Evolutionary conservation across 2,888 invertebrate genomes (phyloP).

Genomic region (Ecliptopera silaceata): DNA sequence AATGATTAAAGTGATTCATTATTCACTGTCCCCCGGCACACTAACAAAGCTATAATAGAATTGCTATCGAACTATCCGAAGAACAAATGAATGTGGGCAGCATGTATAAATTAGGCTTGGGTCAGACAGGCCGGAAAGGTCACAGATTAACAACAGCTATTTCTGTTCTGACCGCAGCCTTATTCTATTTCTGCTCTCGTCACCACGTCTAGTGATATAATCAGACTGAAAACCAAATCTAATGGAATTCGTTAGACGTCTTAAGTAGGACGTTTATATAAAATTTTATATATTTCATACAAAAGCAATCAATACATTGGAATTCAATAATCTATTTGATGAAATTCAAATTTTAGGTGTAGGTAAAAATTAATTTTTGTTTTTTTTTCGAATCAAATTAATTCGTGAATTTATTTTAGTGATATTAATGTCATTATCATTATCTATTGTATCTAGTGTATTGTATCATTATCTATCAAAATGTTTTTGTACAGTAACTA

Average conservation of each 20-base stretch:
- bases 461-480: too few species aligned
- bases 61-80: conserved; percentile 30
- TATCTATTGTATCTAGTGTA: too few species aligned
- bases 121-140: conserved; percentile 68
- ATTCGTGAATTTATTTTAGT: too few species aligned
- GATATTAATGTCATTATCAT: too few species aligned
- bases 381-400: too few species aligned
- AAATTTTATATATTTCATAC: too few species aligned
- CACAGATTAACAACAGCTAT: conserved; percentile 74
- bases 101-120: conserved; percentile 71
- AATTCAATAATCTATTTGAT: too few species aligned
- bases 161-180: conserved; percentile 61
- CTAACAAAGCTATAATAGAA: background rate
- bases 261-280: background rate
- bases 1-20: too few species aligned
- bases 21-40: background rate
- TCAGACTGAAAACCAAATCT: conserved; percentile 41
- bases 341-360: too few species aligned
- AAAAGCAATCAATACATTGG: too few species aligned
- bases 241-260: conserved; percentile 30
- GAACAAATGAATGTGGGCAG: conserved; percentile 54
- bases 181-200: conserved; percentile 61
- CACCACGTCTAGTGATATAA: conserved; percentile 51
- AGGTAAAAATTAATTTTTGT: too few species aligned
- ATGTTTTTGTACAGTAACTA: too few species aligned